Base-by-base conservation (phyloP, 2,113 vertebrate species). In the Tauraco erythrolophus region DNA sequence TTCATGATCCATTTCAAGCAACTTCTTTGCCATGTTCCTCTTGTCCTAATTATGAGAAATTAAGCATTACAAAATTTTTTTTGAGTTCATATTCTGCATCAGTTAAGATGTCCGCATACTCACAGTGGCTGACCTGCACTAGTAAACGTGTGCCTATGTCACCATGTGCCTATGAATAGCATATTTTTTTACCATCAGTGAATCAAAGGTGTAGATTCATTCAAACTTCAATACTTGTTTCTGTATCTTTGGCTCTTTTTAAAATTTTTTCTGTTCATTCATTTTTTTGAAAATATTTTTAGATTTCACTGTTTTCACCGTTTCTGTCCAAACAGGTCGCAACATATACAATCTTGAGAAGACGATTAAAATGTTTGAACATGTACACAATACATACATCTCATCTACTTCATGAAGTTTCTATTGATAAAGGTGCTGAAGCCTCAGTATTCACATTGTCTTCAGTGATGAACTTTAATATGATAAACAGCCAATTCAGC, bases 51-150 rank as follows among this genome's bases (percentile, higher is more conserved):
- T 45, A 79, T 14, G 28, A 39, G 60, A 91, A 90, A n/a, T 3
- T n/a, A 74, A 39, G 2, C 4, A 56, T 64, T 78, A 25, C 4
- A 68, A 48, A 41, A 85, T 89, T 45, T 16, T 30, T 0, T 53
- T 74, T 4, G 7, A 70, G 19, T 66, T 79, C 5, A 12, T 35
- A 39, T 10, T 18, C 35, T 50, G 4, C 24, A 3, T 53, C 39
- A 28, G 6, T 58, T 48, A 43, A 61, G 23, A 19, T 48, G 4
- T 25, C 6, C 18, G 11, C 15, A 31, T 22, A 21, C 5, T 28
- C 28, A 43, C 1, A 19, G 8, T 11, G 18, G 25, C 14, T 46
- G 41, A 46, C 0, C 7, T 76, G n/a, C 2, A 2, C 3, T 16
- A 27, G 2, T 16, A 15, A 30, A 45, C 2, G 3, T 57, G 14